Base-by-base conservation (phyloP, 2,797 vertebrate species). In the Paratrypauchen microcephalus region DNA sequence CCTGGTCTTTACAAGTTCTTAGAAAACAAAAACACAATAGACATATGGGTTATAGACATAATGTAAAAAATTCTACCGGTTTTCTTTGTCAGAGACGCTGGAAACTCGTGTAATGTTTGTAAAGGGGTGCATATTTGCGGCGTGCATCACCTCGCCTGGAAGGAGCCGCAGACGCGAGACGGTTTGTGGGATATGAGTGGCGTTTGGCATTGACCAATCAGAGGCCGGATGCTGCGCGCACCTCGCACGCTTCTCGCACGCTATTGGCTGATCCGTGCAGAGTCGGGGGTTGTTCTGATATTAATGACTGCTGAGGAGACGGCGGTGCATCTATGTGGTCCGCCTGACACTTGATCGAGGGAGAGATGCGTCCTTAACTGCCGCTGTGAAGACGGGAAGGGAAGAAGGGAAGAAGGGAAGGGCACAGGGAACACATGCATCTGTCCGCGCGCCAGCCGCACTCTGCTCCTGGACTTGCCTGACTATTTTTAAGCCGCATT, bases 271-370 rank as follows among this genome's bases (percentile, higher is more conserved):
- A 81, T 83, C 92, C 92, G 91, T 26, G 86, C 93, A 94, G 94
- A 95, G 92, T 71, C 90, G 85, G 87, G 92, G 85, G 89, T 69
- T 87, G 92, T 85, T 88, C 91, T 76, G 90, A 93, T 94, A 91
- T 93, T 94, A 96, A 95, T 93, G 95, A 94, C 88, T 92, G 92
- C 93, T 71, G 95, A 92, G 88, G 94, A 90, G 95, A 94, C 94
- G 94, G 94, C 93, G 83, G 94, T 93, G 94, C 94, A 94, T 91
- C 95, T 92, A 88, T 90, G 93, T 91, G 95, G 92, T 91, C 86
- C 86, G 86, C 79, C 87, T 89, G 89, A 94, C 94, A 93, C 88
- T 81, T 83, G 91, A 92, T 91, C 86, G 86, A 93, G 88, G 90
- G 89, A 91, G 91, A 92, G 92, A 92, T 87, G 95, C 94, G 85